Conservation (phyloP, 2,797 vertebrate species). For the Sternarchorhynchus goeldii region DNA sequence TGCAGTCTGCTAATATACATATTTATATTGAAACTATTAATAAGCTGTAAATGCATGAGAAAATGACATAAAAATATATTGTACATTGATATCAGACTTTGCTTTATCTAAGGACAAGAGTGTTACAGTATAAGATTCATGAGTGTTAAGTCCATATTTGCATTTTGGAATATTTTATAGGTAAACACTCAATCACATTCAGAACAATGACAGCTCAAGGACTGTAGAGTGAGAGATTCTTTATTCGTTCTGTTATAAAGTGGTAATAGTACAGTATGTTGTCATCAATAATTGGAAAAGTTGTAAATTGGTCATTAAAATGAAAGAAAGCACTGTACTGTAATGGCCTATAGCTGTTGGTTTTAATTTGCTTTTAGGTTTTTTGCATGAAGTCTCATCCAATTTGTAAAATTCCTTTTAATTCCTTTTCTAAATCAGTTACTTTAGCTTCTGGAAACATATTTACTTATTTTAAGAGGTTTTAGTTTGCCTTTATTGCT, state of each 20-base stretch:
- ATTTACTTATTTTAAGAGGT: background rate
- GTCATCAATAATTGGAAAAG: conserved; percentile 11
- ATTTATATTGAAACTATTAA: conserved; percentile 46
- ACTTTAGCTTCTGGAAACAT: background rate
- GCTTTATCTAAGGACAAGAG: conserved; percentile 57
- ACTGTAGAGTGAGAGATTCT: conserved; percentile 51
- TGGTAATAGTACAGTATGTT: background rate
- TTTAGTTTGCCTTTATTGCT: too few species aligned
- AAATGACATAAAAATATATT: conserved; percentile 48
- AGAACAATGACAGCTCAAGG: conserved; percentile 62
- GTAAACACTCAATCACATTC: conserved; percentile 63
- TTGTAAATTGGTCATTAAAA: conserved; percentile 22
- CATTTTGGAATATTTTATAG: conserved; percentile 64
- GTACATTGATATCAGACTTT: conserved; percentile 49
- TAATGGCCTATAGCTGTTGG: background rate
- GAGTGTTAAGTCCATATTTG: conserved; percentile 59
- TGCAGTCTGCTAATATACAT: conserved; percentile 10
- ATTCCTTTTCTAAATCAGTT: background rate
- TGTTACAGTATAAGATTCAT: conserved; percentile 61
- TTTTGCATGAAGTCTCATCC: background rate
- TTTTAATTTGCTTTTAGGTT: background rate
- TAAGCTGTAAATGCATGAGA: conserved; percentile 52
- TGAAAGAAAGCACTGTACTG: conserved; percentile 4
- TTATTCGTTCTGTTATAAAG: conserved; percentile 34
- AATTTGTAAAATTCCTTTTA: background rate